These are phyloP conservation scores for Dicyrtomina minuta DNA, from an alignment of 2,888 invertebrate genomes.

Conservation along the genomic window DNA sequence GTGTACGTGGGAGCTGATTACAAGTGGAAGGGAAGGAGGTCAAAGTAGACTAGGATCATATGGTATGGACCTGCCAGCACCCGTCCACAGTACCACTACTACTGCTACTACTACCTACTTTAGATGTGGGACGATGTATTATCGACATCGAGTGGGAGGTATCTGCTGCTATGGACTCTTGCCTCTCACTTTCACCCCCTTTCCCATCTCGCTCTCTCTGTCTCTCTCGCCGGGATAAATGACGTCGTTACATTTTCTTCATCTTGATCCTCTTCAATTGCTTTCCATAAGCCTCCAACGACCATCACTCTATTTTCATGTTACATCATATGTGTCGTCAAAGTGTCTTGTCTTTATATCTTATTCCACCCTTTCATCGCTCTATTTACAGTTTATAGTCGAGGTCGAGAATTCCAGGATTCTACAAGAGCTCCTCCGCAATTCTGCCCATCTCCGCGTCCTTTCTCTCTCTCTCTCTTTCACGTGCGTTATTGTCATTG, in stretches of 20 bases:
- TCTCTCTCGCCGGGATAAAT: neutral
- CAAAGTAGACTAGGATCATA: too few relatives aligned
- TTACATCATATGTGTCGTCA: conserved; percentile 3
- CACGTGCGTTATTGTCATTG: too few relatives aligned
- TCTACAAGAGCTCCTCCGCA: too few relatives aligned
- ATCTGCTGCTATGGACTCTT: neutral
- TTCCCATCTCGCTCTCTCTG: neutral
- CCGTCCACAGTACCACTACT: too few relatives aligned
- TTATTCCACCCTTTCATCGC: neutral
- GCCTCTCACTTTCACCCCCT: conserved; percentile 1
- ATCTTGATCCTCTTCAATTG: conserved; percentile 26
- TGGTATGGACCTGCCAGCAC: too few relatives aligned
- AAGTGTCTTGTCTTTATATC: conserved; percentile 1
- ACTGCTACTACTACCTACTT: too few relatives aligned
- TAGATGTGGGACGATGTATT: too few relatives aligned
- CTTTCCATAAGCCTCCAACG: conserved; percentile 21
- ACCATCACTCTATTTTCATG: conserved; percentile 15
- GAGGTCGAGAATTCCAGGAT: neutral
- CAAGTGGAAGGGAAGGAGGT: too few relatives aligned
- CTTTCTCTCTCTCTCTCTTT: too few relatives aligned
- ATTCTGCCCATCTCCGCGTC: too few relatives aligned
- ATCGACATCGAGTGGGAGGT: too few relatives aligned
- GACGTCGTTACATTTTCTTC: conserved; percentile 17
- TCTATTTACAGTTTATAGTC: neutral
- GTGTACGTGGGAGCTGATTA: too few relatives aligned